Evolutionary conservation across 2,113 vertebrate genomes (phyloP).

Genomic region (Ageneiosus marmoratus): DNA sequence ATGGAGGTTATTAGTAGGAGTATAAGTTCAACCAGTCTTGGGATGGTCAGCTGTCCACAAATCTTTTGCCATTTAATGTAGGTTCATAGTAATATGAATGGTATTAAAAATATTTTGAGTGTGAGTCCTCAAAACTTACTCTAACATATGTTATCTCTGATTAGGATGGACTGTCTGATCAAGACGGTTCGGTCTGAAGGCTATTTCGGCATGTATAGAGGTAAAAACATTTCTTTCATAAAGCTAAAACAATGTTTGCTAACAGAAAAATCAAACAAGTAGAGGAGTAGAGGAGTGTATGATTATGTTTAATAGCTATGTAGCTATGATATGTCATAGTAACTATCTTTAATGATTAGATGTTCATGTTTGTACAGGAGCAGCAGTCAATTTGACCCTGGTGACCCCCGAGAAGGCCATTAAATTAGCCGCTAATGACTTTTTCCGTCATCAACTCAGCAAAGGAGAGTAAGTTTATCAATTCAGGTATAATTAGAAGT

Average conservation of each 20-base stretch:
- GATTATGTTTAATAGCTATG: background rate
- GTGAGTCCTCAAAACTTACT: background rate
- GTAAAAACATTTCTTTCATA: constrained; percentile 60
- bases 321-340: background rate
- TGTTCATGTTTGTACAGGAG: constrained; percentile 64
- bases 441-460: constrained; percentile 74
- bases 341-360: background rate
- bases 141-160: constrained; percentile 13
- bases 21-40: too few relatives aligned
- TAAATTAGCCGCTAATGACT: constrained; percentile 80
- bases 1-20: background rate
- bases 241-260: background rate
- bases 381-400: constrained; percentile 78
- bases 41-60: background rate
- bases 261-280: background rate
- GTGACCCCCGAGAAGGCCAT: constrained; percentile 82
- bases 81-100: background rate
- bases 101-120: background rate
- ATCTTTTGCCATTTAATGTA: background rate
- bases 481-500: background rate
- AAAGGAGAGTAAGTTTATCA: constrained; percentile 71
- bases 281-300: background rate
- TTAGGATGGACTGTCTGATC: constrained; percentile 81
- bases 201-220: constrained; percentile 87
- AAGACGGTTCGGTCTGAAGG: constrained; percentile 81